Evolutionary conservation across 2,888 invertebrate species (phyloP).

Genomic region (Diaphora mendica): DNA sequence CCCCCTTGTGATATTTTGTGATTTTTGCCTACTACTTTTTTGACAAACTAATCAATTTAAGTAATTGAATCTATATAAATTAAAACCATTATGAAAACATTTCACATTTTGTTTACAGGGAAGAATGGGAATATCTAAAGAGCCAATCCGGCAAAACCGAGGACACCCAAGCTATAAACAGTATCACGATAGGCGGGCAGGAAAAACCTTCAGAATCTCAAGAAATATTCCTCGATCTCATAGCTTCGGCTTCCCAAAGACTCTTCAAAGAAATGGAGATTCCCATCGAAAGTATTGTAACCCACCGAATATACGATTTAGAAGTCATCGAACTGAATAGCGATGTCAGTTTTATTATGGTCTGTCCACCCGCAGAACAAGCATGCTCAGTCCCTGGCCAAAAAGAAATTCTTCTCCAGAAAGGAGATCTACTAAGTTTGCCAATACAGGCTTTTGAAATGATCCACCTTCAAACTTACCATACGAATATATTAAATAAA

Average conservation of each 20-base stretch:
- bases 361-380: conserved; percentile 96
- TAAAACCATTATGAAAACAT: not conserved
- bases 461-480: conserved; percentile 98
- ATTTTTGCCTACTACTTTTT: too few relatives aligned
- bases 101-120: conserved; percentile 84
- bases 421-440: conserved; percentile 94
- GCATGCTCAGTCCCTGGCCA: conserved; percentile 97
- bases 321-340: conserved; percentile 97
- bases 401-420: conserved; percentile 93
- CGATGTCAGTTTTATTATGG: conserved; percentile 96
- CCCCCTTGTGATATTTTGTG: too few relatives aligned
- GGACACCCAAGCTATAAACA: conserved; percentile 70
- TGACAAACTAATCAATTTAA: not conserved
- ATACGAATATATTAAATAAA: conserved; percentile 94
- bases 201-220: conserved; percentile 91
- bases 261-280: conserved; percentile 94
- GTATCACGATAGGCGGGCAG: conserved; percentile 65
- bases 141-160: conserved; percentile 81
- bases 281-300: conserved; percentile 88
- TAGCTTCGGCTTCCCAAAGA: conserved; percentile 91
- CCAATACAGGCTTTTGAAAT: conserved; percentile 97
- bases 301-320: conserved; percentile 95
- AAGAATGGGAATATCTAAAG: conserved; percentile 97
- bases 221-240: conserved; percentile 91
- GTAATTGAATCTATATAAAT: not conserved